phyloP scores from a whole-genome alignment of 2,888 invertebrate species.

The Erynnis tages region DNA sequence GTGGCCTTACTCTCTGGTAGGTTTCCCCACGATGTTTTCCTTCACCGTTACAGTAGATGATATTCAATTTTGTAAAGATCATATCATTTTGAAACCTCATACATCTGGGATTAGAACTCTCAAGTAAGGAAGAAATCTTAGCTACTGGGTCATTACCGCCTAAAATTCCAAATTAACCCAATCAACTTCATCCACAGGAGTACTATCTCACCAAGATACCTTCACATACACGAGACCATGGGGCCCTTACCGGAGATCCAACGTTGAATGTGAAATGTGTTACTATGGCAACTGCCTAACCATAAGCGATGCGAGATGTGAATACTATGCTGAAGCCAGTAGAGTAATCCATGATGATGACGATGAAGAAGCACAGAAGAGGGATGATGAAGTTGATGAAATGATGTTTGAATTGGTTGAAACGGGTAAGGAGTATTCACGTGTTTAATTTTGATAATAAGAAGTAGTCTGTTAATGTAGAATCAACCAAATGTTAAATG shows the following conservation, averaged over 20 bases:
- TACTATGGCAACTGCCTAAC: slow-evolving; percentile 45
- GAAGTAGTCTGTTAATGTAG: no score
- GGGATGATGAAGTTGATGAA: slow-evolving; percentile 32
- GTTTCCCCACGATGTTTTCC: no score
- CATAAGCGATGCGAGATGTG: slow-evolving; percentile 41
- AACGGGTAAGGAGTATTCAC: slow-evolving; percentile 48
- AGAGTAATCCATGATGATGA: slow-evolving; percentile 34
- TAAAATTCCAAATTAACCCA: no score
- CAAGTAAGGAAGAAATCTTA: no score
- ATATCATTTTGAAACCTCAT: no score
- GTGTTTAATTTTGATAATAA: no score
- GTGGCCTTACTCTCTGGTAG: no score
- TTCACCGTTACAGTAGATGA: no score
- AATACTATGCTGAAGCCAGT: slow-evolving; percentile 46
- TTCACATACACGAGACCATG: slow-evolving; percentile 11
- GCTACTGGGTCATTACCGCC: no score
- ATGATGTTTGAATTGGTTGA: slow-evolving; percentile 45
- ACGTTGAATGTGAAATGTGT: slow-evolving; percentile 39
- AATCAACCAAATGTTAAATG: no score
- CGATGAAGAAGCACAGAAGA: slow-evolving; percentile 7
- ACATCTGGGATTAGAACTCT: no score
- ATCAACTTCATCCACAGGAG: slow-evolving; percentile 7
- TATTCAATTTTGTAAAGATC: no score
- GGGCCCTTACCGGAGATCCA: neutral
- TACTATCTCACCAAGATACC: slow-evolving; percentile 2